These are phyloP conservation scores for Cyrtonyx montezumae DNA, from an alignment of 2,113 vertebrate genomes.

Conservation along the genomic window DNA sequence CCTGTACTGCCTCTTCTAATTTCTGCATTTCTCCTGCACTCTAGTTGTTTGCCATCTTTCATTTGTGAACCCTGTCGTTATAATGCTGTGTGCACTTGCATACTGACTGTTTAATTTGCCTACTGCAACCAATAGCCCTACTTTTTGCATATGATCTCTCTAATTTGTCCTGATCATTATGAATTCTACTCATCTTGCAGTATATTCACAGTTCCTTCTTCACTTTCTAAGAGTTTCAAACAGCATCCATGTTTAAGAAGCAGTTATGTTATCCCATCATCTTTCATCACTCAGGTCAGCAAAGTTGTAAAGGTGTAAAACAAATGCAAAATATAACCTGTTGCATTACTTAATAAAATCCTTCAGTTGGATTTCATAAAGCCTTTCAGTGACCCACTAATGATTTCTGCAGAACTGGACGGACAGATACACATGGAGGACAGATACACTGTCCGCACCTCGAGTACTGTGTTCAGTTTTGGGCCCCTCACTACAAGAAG, in stretches of 20 bases:
- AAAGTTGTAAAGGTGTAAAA: background rate
- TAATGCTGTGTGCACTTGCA: background rate
- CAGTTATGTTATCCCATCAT: background rate
- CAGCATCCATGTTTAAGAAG: too few species aligned
- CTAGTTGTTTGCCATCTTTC: background rate
- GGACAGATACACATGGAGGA: background rate
- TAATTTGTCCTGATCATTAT: background rate
- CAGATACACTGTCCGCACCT: too few species aligned
- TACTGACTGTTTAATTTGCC: background rate
- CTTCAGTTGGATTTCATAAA: background rate
- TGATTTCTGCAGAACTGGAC: background rate
- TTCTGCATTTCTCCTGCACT: background rate
- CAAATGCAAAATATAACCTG: background rate
- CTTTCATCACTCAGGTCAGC: background rate
- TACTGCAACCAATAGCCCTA: background rate
- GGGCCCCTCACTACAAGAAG: too few species aligned
- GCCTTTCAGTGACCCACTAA: background rate
- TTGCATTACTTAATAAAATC: background rate
- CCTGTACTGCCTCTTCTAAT: background rate
- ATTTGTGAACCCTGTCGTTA: background rate
- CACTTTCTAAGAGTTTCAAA: background rate
- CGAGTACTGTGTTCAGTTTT: too few species aligned
- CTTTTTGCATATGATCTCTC: background rate
- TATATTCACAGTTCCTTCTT: background rate
- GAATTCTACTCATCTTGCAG: background rate